phyloP scores from a whole-genome alignment of 2,888 invertebrate genomes.

The Dasypolia templi region DNA sequence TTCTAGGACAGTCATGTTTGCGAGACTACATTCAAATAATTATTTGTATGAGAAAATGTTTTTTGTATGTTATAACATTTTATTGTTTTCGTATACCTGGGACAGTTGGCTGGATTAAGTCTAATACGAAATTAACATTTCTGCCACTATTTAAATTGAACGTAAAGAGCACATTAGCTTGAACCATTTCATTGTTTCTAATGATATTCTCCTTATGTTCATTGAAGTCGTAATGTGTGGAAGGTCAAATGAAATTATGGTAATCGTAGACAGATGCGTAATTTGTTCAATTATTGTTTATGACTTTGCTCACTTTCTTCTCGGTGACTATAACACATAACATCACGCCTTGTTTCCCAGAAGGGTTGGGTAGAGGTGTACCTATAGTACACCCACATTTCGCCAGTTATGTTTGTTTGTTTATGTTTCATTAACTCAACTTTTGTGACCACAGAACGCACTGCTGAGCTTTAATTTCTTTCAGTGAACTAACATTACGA shows the following conservation, averaged over 20 bases:
- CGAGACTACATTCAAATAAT: constrained; percentile 68
- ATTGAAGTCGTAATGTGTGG: constrained; percentile 41
- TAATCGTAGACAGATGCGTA: constrained; percentile 45
- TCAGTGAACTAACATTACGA: constrained; percentile 2
- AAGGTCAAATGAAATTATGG: constrained; percentile 58
- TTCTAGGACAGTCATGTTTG: constrained; percentile 78
- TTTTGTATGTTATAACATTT: constrained; percentile 59
- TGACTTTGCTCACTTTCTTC: constrained; percentile 59
- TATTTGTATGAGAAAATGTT: constrained; percentile 75
- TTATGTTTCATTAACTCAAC: constrained; percentile 48
- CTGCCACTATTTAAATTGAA: constrained; percentile 57
- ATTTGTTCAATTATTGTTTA: constrained; percentile 57
- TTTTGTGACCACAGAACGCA: constrained; percentile 32
- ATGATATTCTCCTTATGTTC: constrained; percentile 49
- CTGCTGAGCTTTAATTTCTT: constrained; percentile 39
- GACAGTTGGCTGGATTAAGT: constrained; percentile 40
- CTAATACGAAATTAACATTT: constrained; percentile 32
- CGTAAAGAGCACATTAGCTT: constrained; percentile 51
- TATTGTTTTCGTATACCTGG: constrained; percentile 55
- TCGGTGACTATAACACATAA: constrained; percentile 9
- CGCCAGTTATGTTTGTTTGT: too few relatives aligned
- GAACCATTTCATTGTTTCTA: constrained; percentile 56
- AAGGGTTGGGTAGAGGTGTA: too few relatives aligned
- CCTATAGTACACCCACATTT: too few relatives aligned
- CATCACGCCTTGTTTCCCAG: too few relatives aligned